Evolutionary conservation across 2,888 invertebrate genomes (phyloP), one percentile per base, ranked within the genome.

Genomic region (Metellina segmentata): DNA sequence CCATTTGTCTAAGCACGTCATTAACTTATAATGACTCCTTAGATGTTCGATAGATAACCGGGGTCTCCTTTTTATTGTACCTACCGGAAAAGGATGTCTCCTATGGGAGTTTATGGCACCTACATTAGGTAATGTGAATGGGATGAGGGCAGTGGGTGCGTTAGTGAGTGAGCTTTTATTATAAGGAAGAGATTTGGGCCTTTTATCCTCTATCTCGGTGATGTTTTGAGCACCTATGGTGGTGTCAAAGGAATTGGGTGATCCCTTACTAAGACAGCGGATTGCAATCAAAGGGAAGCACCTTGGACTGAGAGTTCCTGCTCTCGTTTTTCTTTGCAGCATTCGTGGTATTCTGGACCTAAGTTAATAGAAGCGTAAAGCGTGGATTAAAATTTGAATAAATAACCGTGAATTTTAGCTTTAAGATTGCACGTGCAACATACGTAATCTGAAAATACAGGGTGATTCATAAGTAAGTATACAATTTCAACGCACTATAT

Each of bases 1-100:
- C 88, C 88, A 88, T 88, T 88, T 88, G 88, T 88, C 88, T 88
- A 88, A 88, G 88, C 88, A 88, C 88, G 81, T 88, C 88, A 88
- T 88, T 87, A 87, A 81, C 87, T 88, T 88, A 88, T 88, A 88
- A 88, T 88, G 88, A 88, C 88, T 88, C 88, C 88, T 88, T 69
- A 81, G 88, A 75, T 81, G 88, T 75, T 82, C 81, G 88, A 88
- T 88, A 81, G 88, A 88, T 88, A 88, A 88, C 88, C 49, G 61
- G 69, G 72, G 88, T 53, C 74, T 69, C 88, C 88, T 82, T 88
- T 88, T 88, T 88, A 88, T 88, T 88, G 88, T 88, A 74, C 81
- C 79, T 87, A 53, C 79, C 61, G 78, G 81, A 74, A 87, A 88
- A 75, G 81, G 88, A 75, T 88, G 81, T 74, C 81, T 81, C 81